Evolutionary conservation across 2,113 vertebrate species (phyloP), one percentile per base, ranked within the genome.

Genomic region (Argyrosomus japonicus): DNA sequence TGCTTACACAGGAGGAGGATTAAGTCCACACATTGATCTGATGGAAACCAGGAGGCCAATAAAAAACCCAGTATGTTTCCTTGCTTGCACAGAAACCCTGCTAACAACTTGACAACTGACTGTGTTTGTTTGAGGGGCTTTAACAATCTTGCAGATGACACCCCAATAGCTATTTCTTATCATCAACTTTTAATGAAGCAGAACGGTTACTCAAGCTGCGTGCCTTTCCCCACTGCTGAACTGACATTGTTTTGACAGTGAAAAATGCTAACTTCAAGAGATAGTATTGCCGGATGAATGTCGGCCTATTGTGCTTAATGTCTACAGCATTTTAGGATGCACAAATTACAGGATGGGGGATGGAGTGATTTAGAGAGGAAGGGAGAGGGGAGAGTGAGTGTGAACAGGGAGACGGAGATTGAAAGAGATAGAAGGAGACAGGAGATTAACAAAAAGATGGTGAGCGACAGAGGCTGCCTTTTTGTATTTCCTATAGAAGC

Each of bases 131-230:
- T 54, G 15, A 77, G 58, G 56, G 47, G 47, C 77, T 82, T 72
- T 64, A 81, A 74, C 81, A 75, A 43, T 73, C 62, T 76, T 12
- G 19, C 60, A 56, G 50, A 60, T 62, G 50, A 63, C n/a, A 29
- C 76, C 75, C 29, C 77, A 61, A 36, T 72, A 82, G 77, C 81
- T 56, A 56, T 68, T 27, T 40, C 77, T 88, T 65, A 84, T 83
- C 85, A 80, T 90, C 84, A 72, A 64, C 77, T 78, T 84, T 83
- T 86, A 88, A 91, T 90, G 82, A 69, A 79, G 84, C 69, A 19
- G 76, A 84, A 68, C 48, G 15, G 53, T 71, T 88, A 56, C 60
- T 68, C 62, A 57, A 62, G 65, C 25, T 81, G 53, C 15, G 21
- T 29, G 9, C 71, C 54, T 65, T 71, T 54, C 69, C 67, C 43